phyloP scores from a whole-genome alignment of 2,888 invertebrate species.

The Zaprionus obscuricornis region DNA sequence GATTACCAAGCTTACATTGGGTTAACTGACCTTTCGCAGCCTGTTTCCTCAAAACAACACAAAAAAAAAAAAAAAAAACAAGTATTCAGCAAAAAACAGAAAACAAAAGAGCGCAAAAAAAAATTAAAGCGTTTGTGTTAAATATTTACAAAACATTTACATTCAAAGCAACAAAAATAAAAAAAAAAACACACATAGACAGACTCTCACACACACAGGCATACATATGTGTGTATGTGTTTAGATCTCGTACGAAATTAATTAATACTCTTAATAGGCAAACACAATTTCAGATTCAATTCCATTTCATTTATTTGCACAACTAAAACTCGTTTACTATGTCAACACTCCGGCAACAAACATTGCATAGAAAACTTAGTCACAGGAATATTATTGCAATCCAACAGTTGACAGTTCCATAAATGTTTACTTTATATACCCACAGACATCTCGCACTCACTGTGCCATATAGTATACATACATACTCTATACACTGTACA shows the following conservation, averaged over 20 bases:
- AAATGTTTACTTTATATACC: no score
- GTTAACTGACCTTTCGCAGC: slow-evolving; percentile 66
- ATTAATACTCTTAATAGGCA: no score
- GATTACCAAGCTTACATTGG: slow-evolving; percentile 46
- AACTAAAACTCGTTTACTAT: slow-evolving; percentile 42
- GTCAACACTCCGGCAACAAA: slow-evolving; percentile 17
- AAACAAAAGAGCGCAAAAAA: slow-evolving; percentile 1
- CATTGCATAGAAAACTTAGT: no score
- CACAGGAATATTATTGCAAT: no score
- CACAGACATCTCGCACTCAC: no score
- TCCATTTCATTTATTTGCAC: slow-evolving; percentile 27
- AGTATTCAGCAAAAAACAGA: slow-evolving; percentile 3
- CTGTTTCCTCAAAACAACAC: background rate
- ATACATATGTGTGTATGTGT: no score
- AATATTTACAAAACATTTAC: slow-evolving; percentile 49
- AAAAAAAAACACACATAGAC: background rate
- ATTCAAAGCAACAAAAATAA: slow-evolving; percentile 34
- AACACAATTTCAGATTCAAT: slow-evolving; percentile 15
- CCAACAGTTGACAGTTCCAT: slow-evolving; percentile 14
- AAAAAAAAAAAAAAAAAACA: background rate
- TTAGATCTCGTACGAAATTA: no score
- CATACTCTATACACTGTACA: no score
- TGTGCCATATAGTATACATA: no score
- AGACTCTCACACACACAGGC: no score
- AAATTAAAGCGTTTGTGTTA: slow-evolving; percentile 31